Percentiles rank a stretch among this genome's conserved stretches.
Conservation (phyloP, 2,113 vertebrate genomes). For the Oncorhynchus kisutch region DNA sequence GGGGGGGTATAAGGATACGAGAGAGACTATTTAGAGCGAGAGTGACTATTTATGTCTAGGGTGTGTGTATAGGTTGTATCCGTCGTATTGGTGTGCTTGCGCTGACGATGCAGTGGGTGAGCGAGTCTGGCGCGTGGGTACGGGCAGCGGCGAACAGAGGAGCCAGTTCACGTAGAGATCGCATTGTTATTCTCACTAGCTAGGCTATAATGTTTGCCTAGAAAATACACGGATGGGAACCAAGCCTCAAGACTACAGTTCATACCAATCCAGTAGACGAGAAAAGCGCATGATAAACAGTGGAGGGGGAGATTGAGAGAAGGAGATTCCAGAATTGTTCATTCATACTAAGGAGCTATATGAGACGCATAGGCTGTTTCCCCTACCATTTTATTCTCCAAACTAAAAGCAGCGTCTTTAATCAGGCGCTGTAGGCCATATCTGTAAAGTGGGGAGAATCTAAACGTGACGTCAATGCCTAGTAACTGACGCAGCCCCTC, state of each 20-base stretch:
- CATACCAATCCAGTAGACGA: constrained; percentile 34
- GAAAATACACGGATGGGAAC: constrained; percentile 79
- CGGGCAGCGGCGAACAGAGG: constrained; percentile 70
- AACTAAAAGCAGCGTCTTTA: constrained; percentile 77
- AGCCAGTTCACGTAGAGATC: constrained; percentile 71
- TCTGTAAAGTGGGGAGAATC: constrained; percentile 89
- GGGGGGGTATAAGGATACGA: not conserved
- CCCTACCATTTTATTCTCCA: constrained; percentile 40
- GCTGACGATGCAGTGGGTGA: constrained; percentile 82
- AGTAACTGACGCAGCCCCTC: constrained; percentile 84
- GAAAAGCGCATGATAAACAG: not conserved
- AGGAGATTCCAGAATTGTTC: not conserved
- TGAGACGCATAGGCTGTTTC: not conserved
- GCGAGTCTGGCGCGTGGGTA: constrained; percentile 85
- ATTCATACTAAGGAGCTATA: constrained; percentile 12
- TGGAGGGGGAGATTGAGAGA: constrained; percentile 16
- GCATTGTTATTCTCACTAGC: constrained; percentile 79
- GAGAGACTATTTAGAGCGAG: constrained; percentile 5
- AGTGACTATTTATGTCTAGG: not conserved
- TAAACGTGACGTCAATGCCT: constrained; percentile 80
- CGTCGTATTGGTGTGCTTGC: constrained; percentile 49
- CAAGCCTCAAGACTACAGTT: constrained; percentile 62
- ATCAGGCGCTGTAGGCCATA: constrained; percentile 82
- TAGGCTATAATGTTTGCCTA: constrained; percentile 77
- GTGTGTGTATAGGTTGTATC: constrained; percentile 13